These are phyloP conservation scores for Corydoras maculifer DNA, from an alignment of 2,113 vertebrate species.

Conservation along the genomic window DNA sequence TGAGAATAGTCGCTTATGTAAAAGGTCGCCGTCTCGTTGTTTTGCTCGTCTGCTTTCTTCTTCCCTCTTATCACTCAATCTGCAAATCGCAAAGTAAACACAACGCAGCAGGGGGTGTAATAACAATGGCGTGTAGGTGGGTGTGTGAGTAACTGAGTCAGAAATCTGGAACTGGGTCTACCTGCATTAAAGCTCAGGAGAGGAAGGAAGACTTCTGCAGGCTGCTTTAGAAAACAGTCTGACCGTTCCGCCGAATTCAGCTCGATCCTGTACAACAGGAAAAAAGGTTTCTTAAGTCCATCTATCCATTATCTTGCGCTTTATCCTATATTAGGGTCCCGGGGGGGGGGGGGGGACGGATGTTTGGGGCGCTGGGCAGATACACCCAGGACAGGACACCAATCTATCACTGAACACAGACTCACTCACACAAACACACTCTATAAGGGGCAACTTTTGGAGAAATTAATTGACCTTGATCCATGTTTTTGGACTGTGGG, in stretches of 20 bases:
- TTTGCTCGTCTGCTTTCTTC: conserved; percentile 2
- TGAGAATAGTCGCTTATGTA: background rate
- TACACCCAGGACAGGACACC: too few species aligned
- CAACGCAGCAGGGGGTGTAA: conserved; percentile 6
- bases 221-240: conserved; percentile 8
- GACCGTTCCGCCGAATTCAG: conserved; percentile 1
- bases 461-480: too few species aligned
- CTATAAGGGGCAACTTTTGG: too few species aligned
- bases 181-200: conserved; percentile 2
- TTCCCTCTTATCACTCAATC: conserved; percentile 11
- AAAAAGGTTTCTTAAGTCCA: background rate
- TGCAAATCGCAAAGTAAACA: conserved; percentile 23
- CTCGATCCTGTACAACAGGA: background rate
- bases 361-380: too few species aligned
- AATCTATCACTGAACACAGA: too few species aligned
- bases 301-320: too few species aligned
- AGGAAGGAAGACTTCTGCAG: conserved; percentile 6
- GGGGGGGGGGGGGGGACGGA: too few species aligned
- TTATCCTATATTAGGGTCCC: too few species aligned
- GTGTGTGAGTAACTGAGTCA: conserved; percentile 3
- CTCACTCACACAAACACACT: too few species aligned
- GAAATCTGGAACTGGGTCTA: conserved; percentile 8
- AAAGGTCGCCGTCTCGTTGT: background rate
- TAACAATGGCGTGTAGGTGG: conserved; percentile 14
- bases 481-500: too few species aligned